Conservation (phyloP, 2,888 invertebrate genomes). For the Kuschelorhynchus macadamiae region DNA sequence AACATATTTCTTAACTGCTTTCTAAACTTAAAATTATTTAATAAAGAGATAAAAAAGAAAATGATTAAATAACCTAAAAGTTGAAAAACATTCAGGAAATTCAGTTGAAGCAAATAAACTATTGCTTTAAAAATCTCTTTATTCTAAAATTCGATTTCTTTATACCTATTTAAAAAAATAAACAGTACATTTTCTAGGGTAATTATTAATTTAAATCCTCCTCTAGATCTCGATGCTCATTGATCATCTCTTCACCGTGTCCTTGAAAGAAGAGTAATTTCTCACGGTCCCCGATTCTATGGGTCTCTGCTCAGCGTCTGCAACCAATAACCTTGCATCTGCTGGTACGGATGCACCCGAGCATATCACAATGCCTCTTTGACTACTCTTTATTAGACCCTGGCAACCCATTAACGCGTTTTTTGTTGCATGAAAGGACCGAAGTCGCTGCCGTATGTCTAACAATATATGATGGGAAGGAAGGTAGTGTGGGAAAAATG, state of each 20-base stretch:
- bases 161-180: too few relatives aligned
- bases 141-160: too few relatives aligned
- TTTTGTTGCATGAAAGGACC: constrained; percentile 33
- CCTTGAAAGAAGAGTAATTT: constrained; percentile 37
- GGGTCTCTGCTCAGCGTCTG: constrained; percentile 29
- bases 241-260: neutral
- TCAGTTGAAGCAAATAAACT: too few relatives aligned
- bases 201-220: too few relatives aligned
- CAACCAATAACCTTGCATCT: constrained; percentile 43
- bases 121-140: too few relatives aligned
- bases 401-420: constrained; percentile 21
- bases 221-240: too few relatives aligned
- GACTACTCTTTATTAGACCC: constrained; percentile 23
- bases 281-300: constrained; percentile 32
- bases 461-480: constrained; percentile 16
- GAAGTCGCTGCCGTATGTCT: constrained; percentile 4
- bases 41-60: too few relatives aligned
- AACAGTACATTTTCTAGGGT: too few relatives aligned
- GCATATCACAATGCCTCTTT: constrained; percentile 22
- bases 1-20: too few relatives aligned
- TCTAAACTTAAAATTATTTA: too few relatives aligned
- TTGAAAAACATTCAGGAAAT: too few relatives aligned
- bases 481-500: constrained; percentile 40
- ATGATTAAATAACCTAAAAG: too few relatives aligned
- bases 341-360: constrained; percentile 40